Base-by-base conservation (phyloP, 2,113 vertebrate species). In the Plecotus auritus region DNA sequence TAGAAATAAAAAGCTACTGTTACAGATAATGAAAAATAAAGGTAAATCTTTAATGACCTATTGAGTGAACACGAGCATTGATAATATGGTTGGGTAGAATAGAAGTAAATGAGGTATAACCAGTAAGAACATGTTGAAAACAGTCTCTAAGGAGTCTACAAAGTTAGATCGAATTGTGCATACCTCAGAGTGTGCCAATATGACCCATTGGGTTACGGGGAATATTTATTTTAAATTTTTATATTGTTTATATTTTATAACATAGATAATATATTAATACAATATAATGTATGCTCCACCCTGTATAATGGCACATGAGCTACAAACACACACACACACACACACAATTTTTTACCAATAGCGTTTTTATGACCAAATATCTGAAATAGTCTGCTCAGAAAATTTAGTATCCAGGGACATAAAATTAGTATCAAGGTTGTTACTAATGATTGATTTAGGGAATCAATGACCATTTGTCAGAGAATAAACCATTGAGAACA, bases 21-120 rank as follows among this genome's bases (percentile, higher is more conserved):
- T 91, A 74, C 45, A 87, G 37, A 82, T 95, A 88, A 22, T 78
- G 28, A 87, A 93, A 35, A 74, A 80, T 9, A 83, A 91, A 93
- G 91, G 64, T 73, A 20, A 70, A 64, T 16, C 4, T 74, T 91
- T 30, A 80, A 2, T 49, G 20, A 37, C 8, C 16, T 76, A 35
- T 40, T 95, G 30, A 51, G 64, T 91, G 37, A 30, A 14, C 64
- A 69, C 3, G 6, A 18, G 37, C 28, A 69, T 77, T 94, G n/a
- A 73, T 78, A 51, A 95, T 26, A 88, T 37, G 16, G 5, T 26
- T 73, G 12, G 17, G 5, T 28, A 67, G 8, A 78, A 73, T 18
- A 90, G 13, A 90, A 95, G 8, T 66, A 81, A 92, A 92, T 67
- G 72, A 94, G 8, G 8, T 45, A 61, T 17, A 67, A 3, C 30